These are phyloP conservation scores for Atractosteus spatula DNA, from an alignment of 2,113 vertebrate genomes.

Conservation along the genomic window DNA sequence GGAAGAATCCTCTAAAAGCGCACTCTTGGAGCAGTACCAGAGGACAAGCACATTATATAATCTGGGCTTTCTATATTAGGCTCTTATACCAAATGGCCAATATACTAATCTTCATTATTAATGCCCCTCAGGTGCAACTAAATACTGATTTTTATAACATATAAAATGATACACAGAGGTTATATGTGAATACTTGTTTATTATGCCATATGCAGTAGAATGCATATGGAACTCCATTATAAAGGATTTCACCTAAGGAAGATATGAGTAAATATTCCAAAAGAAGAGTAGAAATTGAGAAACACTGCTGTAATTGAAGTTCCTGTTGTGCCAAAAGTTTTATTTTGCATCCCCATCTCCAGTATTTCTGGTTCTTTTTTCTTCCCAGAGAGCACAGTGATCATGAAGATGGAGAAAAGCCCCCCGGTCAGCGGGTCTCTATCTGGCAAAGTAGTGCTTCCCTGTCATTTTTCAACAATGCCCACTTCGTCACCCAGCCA, in stretches of 20 bases:
- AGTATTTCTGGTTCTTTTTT: slow-evolving; percentile 23
- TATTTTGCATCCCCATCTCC: neutral
- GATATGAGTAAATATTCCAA: neutral
- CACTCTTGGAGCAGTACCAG: too few relatives aligned
- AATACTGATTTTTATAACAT: too few relatives aligned
- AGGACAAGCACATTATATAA: too few relatives aligned
- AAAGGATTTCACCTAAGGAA: neutral
- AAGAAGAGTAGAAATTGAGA: neutral
- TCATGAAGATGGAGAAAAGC: slow-evolving; percentile 58
- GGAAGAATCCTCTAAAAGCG: too few relatives aligned
- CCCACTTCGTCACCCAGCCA: slow-evolving; percentile 72
- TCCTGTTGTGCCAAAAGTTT: neutral
- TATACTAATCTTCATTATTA: too few relatives aligned
- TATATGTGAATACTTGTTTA: too few relatives aligned
- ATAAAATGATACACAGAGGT: too few relatives aligned
- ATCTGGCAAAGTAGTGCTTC: slow-evolving; percentile 83
- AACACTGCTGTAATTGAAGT: neutral
- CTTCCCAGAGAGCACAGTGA: slow-evolving; percentile 46
- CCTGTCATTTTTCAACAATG: slow-evolving; percentile 84
- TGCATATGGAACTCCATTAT: neutral
- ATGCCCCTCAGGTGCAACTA: too few relatives aligned
- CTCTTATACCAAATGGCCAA: neutral
- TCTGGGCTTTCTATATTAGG: too few relatives aligned
- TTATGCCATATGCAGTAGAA: too few relatives aligned
- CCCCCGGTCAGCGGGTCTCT: slow-evolving; percentile 76